Base-by-base conservation (phyloP, 2,113 vertebrate genomes). In the Chloebia gouldiae region DNA sequence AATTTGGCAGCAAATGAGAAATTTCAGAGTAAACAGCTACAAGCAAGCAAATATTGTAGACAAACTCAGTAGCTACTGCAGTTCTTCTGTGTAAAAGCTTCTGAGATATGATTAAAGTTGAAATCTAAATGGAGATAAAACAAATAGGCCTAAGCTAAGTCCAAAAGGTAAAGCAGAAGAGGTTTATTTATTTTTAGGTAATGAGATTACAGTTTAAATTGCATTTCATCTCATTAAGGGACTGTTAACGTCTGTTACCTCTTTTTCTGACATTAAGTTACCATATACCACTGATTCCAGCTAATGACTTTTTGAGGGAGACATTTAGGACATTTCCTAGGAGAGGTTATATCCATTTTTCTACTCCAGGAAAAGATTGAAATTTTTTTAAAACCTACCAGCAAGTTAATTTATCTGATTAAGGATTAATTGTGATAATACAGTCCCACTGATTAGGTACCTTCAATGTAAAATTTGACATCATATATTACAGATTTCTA, bases 261-360 rank as follows among this genome's bases (percentile, higher is more conserved):
- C 88, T 90, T 92, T 75, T 95, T 95, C 95, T 96, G 95, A 94
- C 94, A 90, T 96, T 96, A 95, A 94, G 93, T 93, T 96, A 92
- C 92, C 90, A 60, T 94, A 91, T 91, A 80, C 47, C 5, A 10
- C 64, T 60, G 80, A 80, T 95, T 93, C 93, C 72, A 90, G 88
- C 69, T 95, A 94, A 96, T 95, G 93, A 94, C 76, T 93, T 94
- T 96, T 95, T 88, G 93, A 94, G 82, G 83, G 68, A 96, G 85
- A 86, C 82, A 88, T 96, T 94, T 92, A 95, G 76, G 93, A 90
- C 93, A 88, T 96, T 96, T 96, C 90, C 88, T 96, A 88, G 72
- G 93, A 96, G 93, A 90, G 92, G 47, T 70, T 92, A 40, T 51
- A 71, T 78, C 90, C 24, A 88, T 93, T 95, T 90, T 94, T 71